Conservation (phyloP, 92 coral and sea anemone species). For the Paramuricea clavata region DNA sequence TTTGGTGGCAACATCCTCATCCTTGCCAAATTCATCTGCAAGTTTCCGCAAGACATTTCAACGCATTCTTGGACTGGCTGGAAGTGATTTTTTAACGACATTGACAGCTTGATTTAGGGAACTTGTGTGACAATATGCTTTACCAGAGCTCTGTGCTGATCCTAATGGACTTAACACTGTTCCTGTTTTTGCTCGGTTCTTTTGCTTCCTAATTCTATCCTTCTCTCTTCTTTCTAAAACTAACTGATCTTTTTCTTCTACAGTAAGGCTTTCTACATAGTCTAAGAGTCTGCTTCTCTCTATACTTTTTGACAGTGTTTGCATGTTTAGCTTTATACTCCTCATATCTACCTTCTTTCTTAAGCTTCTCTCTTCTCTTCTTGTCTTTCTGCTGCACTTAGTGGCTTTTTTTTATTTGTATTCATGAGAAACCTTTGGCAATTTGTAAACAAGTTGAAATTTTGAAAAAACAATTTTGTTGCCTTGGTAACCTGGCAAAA, state of each 20-base stretch:
- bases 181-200: constrained; percentile 52
- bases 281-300: constrained; percentile 35
- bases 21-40: constrained; percentile 32
- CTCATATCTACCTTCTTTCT: constrained; percentile 52
- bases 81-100: constrained; percentile 27
- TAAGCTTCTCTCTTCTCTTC: constrained; percentile 46
- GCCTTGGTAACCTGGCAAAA: too few relatives aligned
- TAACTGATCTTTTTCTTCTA: constrained; percentile 48
- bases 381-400: constrained; percentile 61
- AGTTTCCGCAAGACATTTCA: constrained; percentile 46
- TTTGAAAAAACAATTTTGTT: constrained; percentile 23
- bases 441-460: constrained; percentile 39
- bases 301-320: constrained; percentile 40
- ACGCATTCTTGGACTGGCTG: constrained; percentile 66
- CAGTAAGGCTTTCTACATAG: constrained; percentile 38
- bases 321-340: constrained; percentile 51
- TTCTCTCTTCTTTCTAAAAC: constrained; percentile 55
- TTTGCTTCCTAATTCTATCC: constrained; percentile 60
- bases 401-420: constrained; percentile 49
- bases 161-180: not conserved
- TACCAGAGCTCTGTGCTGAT: not conserved
- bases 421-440: constrained; percentile 22
- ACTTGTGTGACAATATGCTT: constrained; percentile 41
- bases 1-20: not conserved
- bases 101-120: constrained; percentile 49